Base-by-base conservation (phyloP, 2,113 vertebrate species). In the Sylvietta virens region DNA sequence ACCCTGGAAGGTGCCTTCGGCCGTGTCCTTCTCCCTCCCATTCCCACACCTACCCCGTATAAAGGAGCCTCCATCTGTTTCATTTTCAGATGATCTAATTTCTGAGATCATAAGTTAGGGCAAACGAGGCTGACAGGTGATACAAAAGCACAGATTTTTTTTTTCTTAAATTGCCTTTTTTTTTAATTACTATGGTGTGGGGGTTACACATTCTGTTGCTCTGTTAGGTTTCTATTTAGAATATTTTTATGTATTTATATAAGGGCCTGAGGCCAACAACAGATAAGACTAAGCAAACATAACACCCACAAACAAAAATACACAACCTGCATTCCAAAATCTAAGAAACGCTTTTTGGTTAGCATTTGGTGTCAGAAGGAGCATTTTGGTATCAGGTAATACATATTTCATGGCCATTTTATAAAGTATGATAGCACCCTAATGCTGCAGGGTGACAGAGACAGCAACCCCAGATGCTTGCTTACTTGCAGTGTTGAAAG, bases 401-500 rank as follows among this genome's bases (percentile, higher is more conserved):
- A 81, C 1, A 2, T 21, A 70, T 54, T 66, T 80, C 40, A 31
- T 23, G 19, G 15, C 11, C 13, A 56, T 62, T 88, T 78, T 42
- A 74, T 40, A 67, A 62, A 74, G 69, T 6, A 61, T 1, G 2
- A 56, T 7, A 28, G 39, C 67, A 56, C 6, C 5, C 12, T 78
- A 56, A 67, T 60, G 11, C 72, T 62, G 35, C 33, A 76, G 45
- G 22, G 30, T 42, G 33, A 45, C 39, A 86, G 44, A 71, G 61
- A 64, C 14, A 76, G 56, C 30, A 86, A 61, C 6, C 27, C 47
- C 51, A 80, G 42, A 66, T 19, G 67, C 64, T 80, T 51, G 26
- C n/a, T 58, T 85, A 54, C 82, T 86, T 95, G 45, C 23, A 37
- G n/a, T 31, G 67, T 69, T 96, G 67, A n/a, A 95, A 94, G 72